Base-by-base conservation (phyloP, 1,140 invertebrate species). In the Calycopis cecrops region DNA sequence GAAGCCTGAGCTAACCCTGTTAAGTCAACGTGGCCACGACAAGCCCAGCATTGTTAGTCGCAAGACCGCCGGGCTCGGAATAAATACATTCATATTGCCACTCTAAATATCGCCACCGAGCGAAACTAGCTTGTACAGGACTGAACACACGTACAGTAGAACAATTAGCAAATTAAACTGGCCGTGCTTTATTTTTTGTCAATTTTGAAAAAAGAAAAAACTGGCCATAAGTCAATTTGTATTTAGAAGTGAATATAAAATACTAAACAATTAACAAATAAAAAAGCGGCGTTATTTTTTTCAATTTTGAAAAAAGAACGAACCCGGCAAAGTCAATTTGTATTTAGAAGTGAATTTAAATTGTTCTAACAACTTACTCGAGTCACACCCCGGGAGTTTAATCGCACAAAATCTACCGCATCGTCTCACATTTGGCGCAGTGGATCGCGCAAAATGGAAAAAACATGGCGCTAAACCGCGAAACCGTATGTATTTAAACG, bases 21-120 rank as follows among this genome's bases (percentile, higher is more conserved):
- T 16, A 52, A 52, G 58, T 55, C 58, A 63, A 62, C 60, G 67
- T 71, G 65, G 72, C 67, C 61, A 62, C 76, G 76, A 84, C 83
- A 86, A 84, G 76, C 83, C 71, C 77, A 79, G 79, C 80, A 86
- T 86, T 86, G 83, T 86, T 86, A 83, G 73, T 63, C 67, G 59
- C 64, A 71, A 76, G 71, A 75, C 76, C 73, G 73, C 76, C 78
- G 73, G 65, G 65, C 71, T 63, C 76, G 80, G 80, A 81, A 86
- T 86, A 86, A 86, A 86, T 86, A 86, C 80, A 86, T 86, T 84
- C 80, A 84, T 86, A 86, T 84, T 79, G 83, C 76, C 83, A 84
- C 83, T 80, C 73, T 75, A 81, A 79, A 86, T 80, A 81, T 81
- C 72, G 64, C 67, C 21, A 28, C 21, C 21, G 21, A 28, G 21